These are phyloP conservation scores for Aphaenogaster rudis DNA, from an alignment of 1,140 invertebrate genomes.

Conservation along the genomic window DNA sequence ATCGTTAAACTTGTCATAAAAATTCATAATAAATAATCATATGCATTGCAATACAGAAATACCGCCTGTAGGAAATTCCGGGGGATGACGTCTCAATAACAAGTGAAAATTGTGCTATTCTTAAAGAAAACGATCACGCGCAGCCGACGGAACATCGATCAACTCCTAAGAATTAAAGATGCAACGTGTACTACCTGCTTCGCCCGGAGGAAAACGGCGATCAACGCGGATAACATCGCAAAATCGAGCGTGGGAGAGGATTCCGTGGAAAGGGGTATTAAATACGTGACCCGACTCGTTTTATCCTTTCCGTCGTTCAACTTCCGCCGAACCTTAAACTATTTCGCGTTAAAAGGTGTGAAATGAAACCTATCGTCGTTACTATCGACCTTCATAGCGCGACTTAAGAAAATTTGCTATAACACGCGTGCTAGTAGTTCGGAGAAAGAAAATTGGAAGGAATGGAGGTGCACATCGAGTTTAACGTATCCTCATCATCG, in stretches of 20 bases:
- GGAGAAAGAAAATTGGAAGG: conserved; percentile 17
- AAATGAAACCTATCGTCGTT: conserved; percentile 42
- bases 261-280: conserved; percentile 67
- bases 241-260: conserved; percentile 47
- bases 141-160: neutral
- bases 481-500: conserved; percentile 20
- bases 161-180: conserved; percentile 65
- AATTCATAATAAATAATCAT: neutral
- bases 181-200: conserved; percentile 47
- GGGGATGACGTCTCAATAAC: neutral
- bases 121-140: conserved; percentile 14
- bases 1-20: neutral
- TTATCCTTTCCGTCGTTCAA: conserved; percentile 32
- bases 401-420: conserved; percentile 30
- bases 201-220: conserved; percentile 58
- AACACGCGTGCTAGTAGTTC: neutral
- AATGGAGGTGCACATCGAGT: conserved; percentile 22
- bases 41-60: neutral
- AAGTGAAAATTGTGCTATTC: conserved; percentile 20
- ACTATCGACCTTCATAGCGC: conserved; percentile 23
- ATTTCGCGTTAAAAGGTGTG: conserved; percentile 52
- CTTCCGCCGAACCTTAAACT: conserved; percentile 53
- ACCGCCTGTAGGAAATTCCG: neutral
- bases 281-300: conserved; percentile 74
- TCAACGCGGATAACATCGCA: conserved; percentile 60